Evolutionary conservation across 1,140 invertebrate species (phyloP), one percentile per base, ranked within the genome.

Genomic region (Drosophila malerkotliana): DNA sequence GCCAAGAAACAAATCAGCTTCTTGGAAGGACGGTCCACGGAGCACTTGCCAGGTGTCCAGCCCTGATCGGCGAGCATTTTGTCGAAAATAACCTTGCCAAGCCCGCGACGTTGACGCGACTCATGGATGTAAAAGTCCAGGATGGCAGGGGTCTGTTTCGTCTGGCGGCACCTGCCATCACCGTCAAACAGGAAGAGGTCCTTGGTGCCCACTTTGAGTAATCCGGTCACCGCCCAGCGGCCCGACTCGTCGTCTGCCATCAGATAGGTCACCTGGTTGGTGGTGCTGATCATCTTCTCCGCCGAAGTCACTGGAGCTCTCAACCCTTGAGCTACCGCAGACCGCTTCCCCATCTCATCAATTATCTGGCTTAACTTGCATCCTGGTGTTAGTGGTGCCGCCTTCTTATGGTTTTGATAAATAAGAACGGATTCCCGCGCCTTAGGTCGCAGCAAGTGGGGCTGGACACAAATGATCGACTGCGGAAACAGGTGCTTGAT

Each of bases 61-160:
- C 94, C 93, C 92, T 96, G 94, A 49, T 95, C 93, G 93, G 92
- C 93, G 12, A 97, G 89, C 96, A 97, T 97, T 68, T 94, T 91
- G 55, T 97, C 94, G 90, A 97, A 97, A 0, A 98, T 92, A 30
- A 92, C 92, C 75, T 94, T 95, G 12, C 97, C 97, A 85, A 94
- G 94, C 12, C 97, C 97, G 78, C 93, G 93, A 14, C 97, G 93
- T 92, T 98, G 97, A 18, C 93, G 92, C 0, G 94, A 94, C 81
- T 95, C 95, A 78, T 97, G 95, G 28, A 98, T 93, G 89, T 96
- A 98, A 92, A 98, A 98, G 80, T 98, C 97, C 26, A 98, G 92
- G 26, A 98, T 93, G 88, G 96, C 97, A 1, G 96, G 92, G 1
- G 96, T 95, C 6, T 34, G 3, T 6, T 95, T 92, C 94, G 82